A percentile compares a stretch with the other conserved stretches of the same genome.
These are phyloP conservation scores for Pygoscelis antarcticus DNA, from an alignment of 2,113 vertebrate genomes.

Conservation along the genomic window DNA sequence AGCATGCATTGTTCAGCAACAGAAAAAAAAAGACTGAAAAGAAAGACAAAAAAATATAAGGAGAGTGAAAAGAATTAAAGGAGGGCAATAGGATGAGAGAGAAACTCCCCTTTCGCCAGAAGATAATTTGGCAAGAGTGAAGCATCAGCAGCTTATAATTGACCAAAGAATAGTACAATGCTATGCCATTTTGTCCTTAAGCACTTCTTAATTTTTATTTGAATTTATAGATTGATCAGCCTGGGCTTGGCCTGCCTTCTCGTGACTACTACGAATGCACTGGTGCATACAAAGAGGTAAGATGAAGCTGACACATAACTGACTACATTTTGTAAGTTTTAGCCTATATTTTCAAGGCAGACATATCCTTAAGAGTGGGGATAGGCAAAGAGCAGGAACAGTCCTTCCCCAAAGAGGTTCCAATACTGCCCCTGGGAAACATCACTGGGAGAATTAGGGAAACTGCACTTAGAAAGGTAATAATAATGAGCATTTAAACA, in stretches of 20 bases:
- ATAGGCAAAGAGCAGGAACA: neutral
- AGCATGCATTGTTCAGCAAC: neutral
- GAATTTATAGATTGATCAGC: conserved; percentile 87
- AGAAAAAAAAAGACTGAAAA: neutral
- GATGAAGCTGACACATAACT: neutral
- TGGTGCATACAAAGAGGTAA: conserved; percentile 87
- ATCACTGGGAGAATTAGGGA: neutral
- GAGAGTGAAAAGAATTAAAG: neutral
- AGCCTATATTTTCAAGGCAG: neutral
- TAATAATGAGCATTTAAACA: neutral
- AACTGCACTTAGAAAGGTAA: neutral
- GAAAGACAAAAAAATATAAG: neutral
- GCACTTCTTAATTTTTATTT: neutral
- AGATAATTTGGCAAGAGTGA: neutral
- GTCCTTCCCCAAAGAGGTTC: neutral
- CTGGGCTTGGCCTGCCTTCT: conserved; percentile 88
- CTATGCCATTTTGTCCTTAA: neutral
- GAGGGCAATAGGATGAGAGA: neutral
- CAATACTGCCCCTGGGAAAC: neutral
- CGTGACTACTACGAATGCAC: conserved; percentile 90
- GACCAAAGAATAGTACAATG: neutral
- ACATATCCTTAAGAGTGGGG: neutral
- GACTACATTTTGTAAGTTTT: neutral
- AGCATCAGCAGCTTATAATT: neutral
- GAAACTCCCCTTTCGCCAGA: neutral